Evolutionary conservation across 2,797 vertebrate genomes (phyloP).

Genomic region (Xenops minutus): DNA sequence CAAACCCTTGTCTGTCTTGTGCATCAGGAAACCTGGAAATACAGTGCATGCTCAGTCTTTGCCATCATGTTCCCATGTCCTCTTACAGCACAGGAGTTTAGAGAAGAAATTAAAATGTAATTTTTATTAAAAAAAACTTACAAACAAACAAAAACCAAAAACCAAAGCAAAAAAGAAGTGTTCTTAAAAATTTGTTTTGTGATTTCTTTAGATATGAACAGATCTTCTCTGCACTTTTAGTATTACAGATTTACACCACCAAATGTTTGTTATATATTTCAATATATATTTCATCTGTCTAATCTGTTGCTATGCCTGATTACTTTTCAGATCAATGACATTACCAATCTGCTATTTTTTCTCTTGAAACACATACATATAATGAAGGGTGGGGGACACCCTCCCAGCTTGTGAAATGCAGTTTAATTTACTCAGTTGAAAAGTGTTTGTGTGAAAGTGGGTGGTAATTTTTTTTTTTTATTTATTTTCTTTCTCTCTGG

Average conservation of each 20-base stretch:
- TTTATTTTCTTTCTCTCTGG: neutral
- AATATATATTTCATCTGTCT: neutral
- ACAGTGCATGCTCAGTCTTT: neutral
- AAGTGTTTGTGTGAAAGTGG: neutral
- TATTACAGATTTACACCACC: neutral
- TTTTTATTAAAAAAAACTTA: neutral
- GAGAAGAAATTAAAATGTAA: neutral
- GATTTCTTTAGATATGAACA: neutral
- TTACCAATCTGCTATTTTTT: neutral
- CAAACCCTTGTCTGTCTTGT: neutral
- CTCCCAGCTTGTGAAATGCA: neutral
- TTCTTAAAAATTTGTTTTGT: neutral
- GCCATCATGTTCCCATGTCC: neutral
- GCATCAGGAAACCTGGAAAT: neutral
- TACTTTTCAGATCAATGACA: neutral
- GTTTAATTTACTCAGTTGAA: neutral
- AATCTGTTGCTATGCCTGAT: neutral
- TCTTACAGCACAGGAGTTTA: neutral
- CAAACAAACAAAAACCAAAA: neutral
- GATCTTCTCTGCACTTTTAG: neutral
- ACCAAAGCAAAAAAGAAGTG: rapidly evolving
- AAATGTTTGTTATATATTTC: neutral
- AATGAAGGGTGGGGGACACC: neutral
- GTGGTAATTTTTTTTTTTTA: neutral
- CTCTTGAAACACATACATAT: neutral